A percentile compares a stretch with the other conserved stretches of the same genome.
phyloP scores from a whole-genome alignment of 2,797 vertebrate species.

The Bradypus variegatus region DNA sequence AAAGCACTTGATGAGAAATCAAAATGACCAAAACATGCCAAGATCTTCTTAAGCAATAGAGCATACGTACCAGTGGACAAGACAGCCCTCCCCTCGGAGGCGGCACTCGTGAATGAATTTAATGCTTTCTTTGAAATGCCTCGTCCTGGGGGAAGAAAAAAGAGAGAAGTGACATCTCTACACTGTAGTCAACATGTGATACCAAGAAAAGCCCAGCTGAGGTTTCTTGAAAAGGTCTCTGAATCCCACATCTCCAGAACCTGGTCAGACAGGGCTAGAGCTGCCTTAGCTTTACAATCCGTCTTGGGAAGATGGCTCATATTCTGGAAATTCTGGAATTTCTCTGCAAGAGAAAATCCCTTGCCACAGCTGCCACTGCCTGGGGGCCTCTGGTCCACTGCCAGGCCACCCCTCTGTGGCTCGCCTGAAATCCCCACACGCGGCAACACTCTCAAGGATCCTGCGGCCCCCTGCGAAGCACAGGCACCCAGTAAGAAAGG shows the following conservation, averaged over 20 bases:
- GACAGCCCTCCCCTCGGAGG: slow-evolving; percentile 87
- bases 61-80: slow-evolving; percentile 89
- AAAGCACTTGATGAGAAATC: not conserved
- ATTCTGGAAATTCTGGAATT: not conserved
- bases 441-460: not conserved
- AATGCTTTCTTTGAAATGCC: slow-evolving; percentile 96
- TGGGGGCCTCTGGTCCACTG: not conserved
- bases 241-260: not conserved
- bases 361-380: not conserved
- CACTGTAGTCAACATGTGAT: slow-evolving; percentile 56
- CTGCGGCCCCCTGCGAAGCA: not conserved
- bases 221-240: slow-evolving; percentile 20
- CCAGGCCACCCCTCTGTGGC: rapidly evolving
- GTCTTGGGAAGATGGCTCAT: not conserved
- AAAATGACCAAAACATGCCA: not conserved
- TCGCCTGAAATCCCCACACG: not conserved
- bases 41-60: not conserved
- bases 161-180: slow-evolving; percentile 47
- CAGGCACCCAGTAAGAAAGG: not conserved
- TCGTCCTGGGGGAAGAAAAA: slow-evolving; percentile 76
- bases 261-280: not conserved
- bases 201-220: slow-evolving; percentile 19
- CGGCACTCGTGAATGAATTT: slow-evolving; percentile 92
- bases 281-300: not conserved
- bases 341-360: not conserved